Conservation (phyloP, 2,113 vertebrate species). For the Osmerus mordax region DNA sequence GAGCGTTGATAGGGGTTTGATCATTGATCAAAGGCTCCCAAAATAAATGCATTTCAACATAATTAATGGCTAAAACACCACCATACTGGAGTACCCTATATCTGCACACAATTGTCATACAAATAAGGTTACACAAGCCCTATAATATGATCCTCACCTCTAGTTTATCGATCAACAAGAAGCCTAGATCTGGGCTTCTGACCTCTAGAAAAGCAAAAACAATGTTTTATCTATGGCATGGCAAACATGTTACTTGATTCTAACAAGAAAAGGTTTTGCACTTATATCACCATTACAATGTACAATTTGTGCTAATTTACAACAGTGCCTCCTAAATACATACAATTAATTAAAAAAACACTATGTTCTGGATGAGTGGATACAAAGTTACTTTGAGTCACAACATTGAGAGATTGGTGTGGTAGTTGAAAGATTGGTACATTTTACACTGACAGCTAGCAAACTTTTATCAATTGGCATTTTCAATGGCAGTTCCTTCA, state of each 20-base stretch:
- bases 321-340: constrained; percentile 15
- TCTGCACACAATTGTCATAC: background rate
- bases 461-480: background rate
- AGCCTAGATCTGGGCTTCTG: background rate
- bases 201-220: background rate
- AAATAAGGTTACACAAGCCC: too few relatives aligned
- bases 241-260: background rate
- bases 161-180: too few relatives aligned
- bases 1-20: background rate
- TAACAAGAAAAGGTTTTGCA: constrained; percentile 12
- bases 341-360: constrained; percentile 4
- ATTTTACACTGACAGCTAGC: background rate
- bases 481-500: background rate
- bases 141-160: too few relatives aligned
- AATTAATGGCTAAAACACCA: constrained; percentile 9
- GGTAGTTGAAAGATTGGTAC: background rate
- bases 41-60: background rate
- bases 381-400: background rate
- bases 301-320: constrained; percentile 39
- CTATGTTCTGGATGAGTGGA: background rate
- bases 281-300: constrained; percentile 30
- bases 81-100: background rate
- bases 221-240: background rate
- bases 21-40: background rate
- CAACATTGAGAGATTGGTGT: background rate